Evolutionary conservation across 2,888 invertebrate genomes (phyloP).

Genomic region (Cerastis leucographa): DNA sequence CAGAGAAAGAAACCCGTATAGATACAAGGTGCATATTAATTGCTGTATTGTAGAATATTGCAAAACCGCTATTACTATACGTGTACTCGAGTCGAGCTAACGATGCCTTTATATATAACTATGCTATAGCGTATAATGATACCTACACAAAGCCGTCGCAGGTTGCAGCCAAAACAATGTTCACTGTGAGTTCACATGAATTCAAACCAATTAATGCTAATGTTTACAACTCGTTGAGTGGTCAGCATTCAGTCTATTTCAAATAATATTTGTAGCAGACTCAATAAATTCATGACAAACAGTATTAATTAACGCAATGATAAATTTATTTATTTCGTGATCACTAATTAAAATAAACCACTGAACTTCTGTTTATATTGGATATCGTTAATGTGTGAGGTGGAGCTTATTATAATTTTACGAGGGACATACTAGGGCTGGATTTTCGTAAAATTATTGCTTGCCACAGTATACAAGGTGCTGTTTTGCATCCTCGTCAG

Average conservation of each 20-base stretch:
- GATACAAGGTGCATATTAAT: too few relatives aligned
- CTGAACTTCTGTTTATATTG: background rate
- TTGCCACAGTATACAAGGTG: too few relatives aligned
- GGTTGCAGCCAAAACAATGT: background rate
- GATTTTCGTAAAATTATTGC: too few relatives aligned
- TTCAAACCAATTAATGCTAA: slow-evolving; percentile 10
- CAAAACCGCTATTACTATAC: too few relatives aligned
- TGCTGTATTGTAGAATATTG: too few relatives aligned
- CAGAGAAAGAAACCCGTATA: slow-evolving; percentile 5
- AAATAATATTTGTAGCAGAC: slow-evolving; percentile 3
- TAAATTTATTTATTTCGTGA: background rate
- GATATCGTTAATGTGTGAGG: background rate
- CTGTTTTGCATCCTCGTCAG: too few relatives aligned
- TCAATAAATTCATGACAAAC: background rate
- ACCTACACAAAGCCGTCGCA: background rate
- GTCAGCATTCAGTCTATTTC: background rate
- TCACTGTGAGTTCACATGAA: background rate
- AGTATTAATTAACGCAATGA: background rate
- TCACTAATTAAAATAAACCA: slow-evolving; percentile 42
- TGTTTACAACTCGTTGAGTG: slow-evolving; percentile 3
- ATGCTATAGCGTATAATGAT: too few relatives aligned
- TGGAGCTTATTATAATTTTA: slow-evolving; percentile 1
- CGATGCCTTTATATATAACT: too few relatives aligned
- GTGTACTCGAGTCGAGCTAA: too few relatives aligned
- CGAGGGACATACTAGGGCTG: too few relatives aligned